Percentiles rank a stretch among this genome's conserved stretches.
Evolutionary conservation across 2,888 invertebrate species (phyloP).

Genomic region (Troides oblongomaculatus): DNA sequence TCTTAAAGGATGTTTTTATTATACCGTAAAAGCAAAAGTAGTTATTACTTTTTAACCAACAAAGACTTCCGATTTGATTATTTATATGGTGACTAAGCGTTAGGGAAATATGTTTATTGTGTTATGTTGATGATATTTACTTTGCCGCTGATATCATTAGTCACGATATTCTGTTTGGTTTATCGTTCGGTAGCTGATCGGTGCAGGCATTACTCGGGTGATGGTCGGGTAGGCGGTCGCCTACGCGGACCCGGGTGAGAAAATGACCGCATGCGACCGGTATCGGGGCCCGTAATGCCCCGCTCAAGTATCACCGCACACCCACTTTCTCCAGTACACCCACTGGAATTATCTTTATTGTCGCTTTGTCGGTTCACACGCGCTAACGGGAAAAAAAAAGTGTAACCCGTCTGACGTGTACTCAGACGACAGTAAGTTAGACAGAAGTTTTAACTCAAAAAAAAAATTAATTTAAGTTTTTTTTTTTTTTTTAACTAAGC

Average conservation of each 20-base stretch:
- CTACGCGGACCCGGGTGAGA: slow-evolving; percentile 46
- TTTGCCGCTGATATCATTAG: neutral
- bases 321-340: slow-evolving; percentile 55
- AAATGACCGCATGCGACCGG: slow-evolving; percentile 42
- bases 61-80: too few relatives aligned
- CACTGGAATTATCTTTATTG: slow-evolving; percentile 40
- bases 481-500: too few relatives aligned
- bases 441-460: neutral
- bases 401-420: slow-evolving; percentile 11
- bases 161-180: neutral
- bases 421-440: slow-evolving; percentile 6
- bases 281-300: slow-evolving; percentile 45
- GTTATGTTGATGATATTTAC: neutral
- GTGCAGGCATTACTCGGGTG: slow-evolving; percentile 37
- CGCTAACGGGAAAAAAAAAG: slow-evolving; percentile 10
- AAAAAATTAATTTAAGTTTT: neutral
- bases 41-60: too few relatives aligned
- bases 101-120: neutral
- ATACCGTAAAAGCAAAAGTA: too few relatives aligned
- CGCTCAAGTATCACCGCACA: slow-evolving; percentile 34
- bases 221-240: slow-evolving; percentile 48
- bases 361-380: slow-evolving; percentile 26
- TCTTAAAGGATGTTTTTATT: too few relatives aligned
- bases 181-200: slow-evolving; percentile 33
- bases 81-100: too few relatives aligned